These are phyloP conservation scores for Dicycla oo DNA, from an alignment of 2,888 invertebrate species.

Conservation along the genomic window DNA sequence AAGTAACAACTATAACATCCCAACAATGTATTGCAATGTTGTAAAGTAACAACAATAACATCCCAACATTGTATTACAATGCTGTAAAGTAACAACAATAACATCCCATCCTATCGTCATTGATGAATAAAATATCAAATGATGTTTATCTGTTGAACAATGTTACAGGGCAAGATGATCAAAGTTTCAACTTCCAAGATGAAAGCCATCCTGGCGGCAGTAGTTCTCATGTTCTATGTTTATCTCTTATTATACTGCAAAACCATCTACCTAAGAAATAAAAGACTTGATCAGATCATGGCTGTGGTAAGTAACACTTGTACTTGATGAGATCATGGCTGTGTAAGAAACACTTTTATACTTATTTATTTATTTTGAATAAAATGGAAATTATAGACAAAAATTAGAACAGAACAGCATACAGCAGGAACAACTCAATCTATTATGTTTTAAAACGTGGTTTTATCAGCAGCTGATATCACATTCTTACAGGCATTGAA, in stretches of 20 bases:
- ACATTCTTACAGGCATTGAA: constrained; percentile 66
- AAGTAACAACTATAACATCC: too few relatives aligned
- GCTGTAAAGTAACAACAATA: neutral
- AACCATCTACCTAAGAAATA: constrained; percentile 66
- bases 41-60: too few relatives aligned
- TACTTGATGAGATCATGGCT: constrained; percentile 66
- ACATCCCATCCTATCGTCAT: neutral
- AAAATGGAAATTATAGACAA: neutral
- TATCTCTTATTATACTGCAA: constrained; percentile 66
- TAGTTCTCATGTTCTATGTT: constrained; percentile 67
- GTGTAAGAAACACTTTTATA: constrained; percentile 56
- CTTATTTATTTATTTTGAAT: neutral
- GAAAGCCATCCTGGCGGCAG: constrained; percentile 59
- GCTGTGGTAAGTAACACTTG: constrained; percentile 67
- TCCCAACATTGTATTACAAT: too few relatives aligned
- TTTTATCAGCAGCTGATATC: neutral
- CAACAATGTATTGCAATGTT: too few relatives aligned
- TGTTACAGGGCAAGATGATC: constrained; percentile 58
- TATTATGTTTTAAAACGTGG: neutral
- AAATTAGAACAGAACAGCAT: neutral
- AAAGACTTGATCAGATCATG: constrained; percentile 69
- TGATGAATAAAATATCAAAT: neutral
- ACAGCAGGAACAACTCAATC: too few relatives aligned
- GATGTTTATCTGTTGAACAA: neutral
- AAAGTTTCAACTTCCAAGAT: constrained; percentile 59